Evolutionary conservation across 2,797 vertebrate genomes (phyloP), one percentile per base, ranked within the genome.

Genomic region (Bradypodion ventrale): DNA sequence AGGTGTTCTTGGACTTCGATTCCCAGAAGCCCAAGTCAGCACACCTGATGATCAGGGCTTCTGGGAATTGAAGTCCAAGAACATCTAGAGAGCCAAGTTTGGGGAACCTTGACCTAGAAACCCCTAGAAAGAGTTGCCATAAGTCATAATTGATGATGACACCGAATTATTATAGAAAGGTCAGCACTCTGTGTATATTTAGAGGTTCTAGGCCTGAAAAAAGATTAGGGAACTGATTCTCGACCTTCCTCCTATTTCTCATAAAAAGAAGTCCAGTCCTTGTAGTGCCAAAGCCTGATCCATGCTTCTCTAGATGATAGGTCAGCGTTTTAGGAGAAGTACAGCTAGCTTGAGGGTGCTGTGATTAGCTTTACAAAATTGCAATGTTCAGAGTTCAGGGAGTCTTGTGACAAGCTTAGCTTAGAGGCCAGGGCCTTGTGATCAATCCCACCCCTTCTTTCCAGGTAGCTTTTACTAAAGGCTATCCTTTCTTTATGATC

Each of bases 401-500:
- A 91, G 90, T 91, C 89, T 89, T 40, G 73, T 90, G 88, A 91
- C 86, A 70, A 87, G 56, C 78, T 46, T 4, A 0, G 23, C n/a
- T 10, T 0, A 0, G 59, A 84, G 81, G 0, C 84, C 63, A 37
- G 25, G 37, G 32, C 85, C 83, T 93, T 89, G 78, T 0, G 79
- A 78, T 84, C 73, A 59, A 78, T 16, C 63, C 70, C 46, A 10
- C 15, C 49, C 10, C n/a, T 65, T 46, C 29, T 75, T 0, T 19
- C 75, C 73, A 15, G 32, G 29, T 25, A 60, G 23, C 69, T 60
- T 40, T 49, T 27, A 63, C 44, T 12, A 0, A 0, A 37, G 63
- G 37, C 35, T n/a, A 23, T 49, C 27, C n/a, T 75, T 79, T 65
- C 3, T 62, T 32, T 65, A 12, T 49, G n/a, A 21, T 49, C 1